These are phyloP conservation scores for Nycticebus coucang DNA, from an alignment of 2,113 vertebrate genomes.

Conservation along the genomic window DNA sequence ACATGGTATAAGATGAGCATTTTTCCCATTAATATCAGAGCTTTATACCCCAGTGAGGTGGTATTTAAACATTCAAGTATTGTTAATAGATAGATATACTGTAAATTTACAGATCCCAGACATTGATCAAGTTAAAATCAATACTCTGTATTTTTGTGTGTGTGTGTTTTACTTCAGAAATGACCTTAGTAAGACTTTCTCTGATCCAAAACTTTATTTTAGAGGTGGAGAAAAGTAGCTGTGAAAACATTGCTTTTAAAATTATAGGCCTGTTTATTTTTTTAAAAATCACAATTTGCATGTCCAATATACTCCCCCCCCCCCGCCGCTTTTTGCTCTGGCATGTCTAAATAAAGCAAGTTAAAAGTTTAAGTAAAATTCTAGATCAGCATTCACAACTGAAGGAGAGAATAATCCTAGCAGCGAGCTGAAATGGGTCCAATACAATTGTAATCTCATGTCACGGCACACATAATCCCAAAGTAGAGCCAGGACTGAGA, in stretches of 20 bases:
- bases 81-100: not conserved
- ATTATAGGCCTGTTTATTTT: not conserved
- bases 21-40: not conserved
- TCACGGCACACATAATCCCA: not conserved
- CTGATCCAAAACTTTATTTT: not conserved
- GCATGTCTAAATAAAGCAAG: not conserved
- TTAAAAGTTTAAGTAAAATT: slow-evolving; percentile 5
- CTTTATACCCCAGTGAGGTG: not conserved
- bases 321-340: not conserved
- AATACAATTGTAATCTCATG: not conserved
- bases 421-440: not conserved
- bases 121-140: slow-evolving; percentile 3
- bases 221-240: not conserved
- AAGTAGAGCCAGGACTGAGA: not conserved
- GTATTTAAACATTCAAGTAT: not conserved
- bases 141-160: not conserved
- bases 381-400: not conserved
- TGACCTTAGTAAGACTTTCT: not conserved
- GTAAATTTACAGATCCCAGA: not conserved
- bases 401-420: not conserved
- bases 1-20: not conserved
- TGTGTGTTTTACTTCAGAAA: slow-evolving; percentile 12
- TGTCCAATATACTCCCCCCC: not conserved
- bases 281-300: not conserved
- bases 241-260: not conserved